Evolutionary conservation across 2,797 vertebrate species (phyloP).

Genomic region (Coregonus sp.): DNA sequence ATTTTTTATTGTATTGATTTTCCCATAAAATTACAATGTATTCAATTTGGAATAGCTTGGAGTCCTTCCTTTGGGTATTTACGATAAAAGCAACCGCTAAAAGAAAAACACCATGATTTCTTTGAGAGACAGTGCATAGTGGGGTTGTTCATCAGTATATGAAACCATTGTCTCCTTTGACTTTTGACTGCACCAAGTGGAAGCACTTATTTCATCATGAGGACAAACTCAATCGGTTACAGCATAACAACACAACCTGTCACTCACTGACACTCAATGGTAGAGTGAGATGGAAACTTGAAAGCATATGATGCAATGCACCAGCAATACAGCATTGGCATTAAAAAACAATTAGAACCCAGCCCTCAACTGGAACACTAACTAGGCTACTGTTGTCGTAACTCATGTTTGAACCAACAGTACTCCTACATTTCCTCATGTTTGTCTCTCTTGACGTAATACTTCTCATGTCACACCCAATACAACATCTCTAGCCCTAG

Average conservation of each 20-base stretch:
- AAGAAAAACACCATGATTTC: not conserved
- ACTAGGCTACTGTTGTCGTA: conserved; percentile 26
- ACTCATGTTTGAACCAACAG: conserved; percentile 15
- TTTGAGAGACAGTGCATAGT: not conserved
- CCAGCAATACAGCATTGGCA: conserved; percentile 64
- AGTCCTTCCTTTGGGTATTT: too few relatives aligned
- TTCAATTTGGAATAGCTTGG: too few relatives aligned
- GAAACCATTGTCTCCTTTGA: conserved; percentile 25
- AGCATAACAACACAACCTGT: conserved; percentile 34
- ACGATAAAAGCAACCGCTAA: too few relatives aligned
- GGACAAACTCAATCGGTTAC: conserved; percentile 30
- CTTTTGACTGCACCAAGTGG: not conserved
- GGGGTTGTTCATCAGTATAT: not conserved
- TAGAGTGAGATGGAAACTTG: conserved; percentile 45
- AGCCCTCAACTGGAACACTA: conserved; percentile 23
- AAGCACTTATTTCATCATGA: not conserved
- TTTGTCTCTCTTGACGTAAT: not conserved
- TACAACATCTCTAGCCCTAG: not conserved
- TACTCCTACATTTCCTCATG: not conserved
- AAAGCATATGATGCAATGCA: conserved; percentile 73
- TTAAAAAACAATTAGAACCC: conserved; percentile 57
- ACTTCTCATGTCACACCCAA: not conserved
- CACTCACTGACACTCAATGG: conserved; percentile 11
- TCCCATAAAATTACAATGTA: too few relatives aligned
- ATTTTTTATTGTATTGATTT: too few relatives aligned